phyloP scores from a whole-genome alignment of 2,888 invertebrate genomes.

The Agriopis aurantiaria region DNA sequence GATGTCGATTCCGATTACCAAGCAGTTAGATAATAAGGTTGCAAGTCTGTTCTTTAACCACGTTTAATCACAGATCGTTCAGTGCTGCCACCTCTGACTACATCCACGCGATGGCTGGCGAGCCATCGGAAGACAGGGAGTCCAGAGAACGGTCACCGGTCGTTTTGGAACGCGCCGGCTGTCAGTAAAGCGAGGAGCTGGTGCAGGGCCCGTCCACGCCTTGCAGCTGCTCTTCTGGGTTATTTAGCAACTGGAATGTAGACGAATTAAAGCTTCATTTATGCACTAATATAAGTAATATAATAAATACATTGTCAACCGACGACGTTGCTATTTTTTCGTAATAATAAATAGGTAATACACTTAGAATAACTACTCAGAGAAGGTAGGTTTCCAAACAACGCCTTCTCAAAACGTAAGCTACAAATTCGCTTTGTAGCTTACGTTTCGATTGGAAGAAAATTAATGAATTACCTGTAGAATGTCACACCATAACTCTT shows the following conservation, averaged over 20 bases:
- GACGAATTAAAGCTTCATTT: background rate
- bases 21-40: background rate
- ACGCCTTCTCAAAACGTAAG: too few relatives aligned
- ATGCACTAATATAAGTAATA: background rate
- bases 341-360: too few relatives aligned
- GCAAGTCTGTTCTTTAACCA: background rate
- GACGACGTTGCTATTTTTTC: too few relatives aligned
- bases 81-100: slow-evolving; percentile 48
- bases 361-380: too few relatives aligned
- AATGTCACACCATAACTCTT: too few relatives aligned
- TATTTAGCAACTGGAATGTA: slow-evolving; percentile 68
- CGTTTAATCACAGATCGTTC: background rate
- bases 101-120: slow-evolving; percentile 81
- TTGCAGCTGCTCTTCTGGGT: slow-evolving; percentile 73
- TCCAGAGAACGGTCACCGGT: slow-evolving; percentile 64
- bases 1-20: background rate
- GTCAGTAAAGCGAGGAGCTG: slow-evolving; percentile 83
- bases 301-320: too few relatives aligned
- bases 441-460: too few relatives aligned
- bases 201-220: slow-evolving; percentile 83
- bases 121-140: slow-evolving; percentile 76
- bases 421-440: too few relatives aligned
- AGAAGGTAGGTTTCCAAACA: too few relatives aligned
- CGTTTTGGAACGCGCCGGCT: slow-evolving; percentile 65
- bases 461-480: too few relatives aligned